Base-by-base conservation (phyloP, 2,888 invertebrate genomes). In the Phortica magna region DNA sequence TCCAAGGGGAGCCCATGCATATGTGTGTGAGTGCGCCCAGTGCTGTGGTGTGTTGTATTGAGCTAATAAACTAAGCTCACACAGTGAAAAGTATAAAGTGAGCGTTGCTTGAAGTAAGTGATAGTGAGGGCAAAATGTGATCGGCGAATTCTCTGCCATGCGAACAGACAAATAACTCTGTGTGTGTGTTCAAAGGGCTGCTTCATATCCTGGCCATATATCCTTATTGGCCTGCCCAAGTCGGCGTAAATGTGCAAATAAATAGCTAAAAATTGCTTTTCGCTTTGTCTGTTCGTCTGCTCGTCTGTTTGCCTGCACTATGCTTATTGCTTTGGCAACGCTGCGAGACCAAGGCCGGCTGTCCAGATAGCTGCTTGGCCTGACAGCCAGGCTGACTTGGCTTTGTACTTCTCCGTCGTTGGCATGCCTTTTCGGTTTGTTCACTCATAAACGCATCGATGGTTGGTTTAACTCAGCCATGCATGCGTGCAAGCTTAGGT, bases 221-320 rank as follows among this genome's bases (percentile, higher is more conserved):
- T 70, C 19, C 48, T 70, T 70, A 2, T 53, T 53, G 70, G n/a
- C 53, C 1, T 39, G 9, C 19, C 61, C 59, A 78, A 85, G 81
- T 82, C 82, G 85, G 87, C 85, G 82, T 82, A 85, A 87, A 85
- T 87, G 84, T 85, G 85, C 85, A 85, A 87, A 85, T 85, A 85
- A 87, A 85, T 84, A 83, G 78, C 80, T 83, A 39, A 9, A 65
- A 39, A 65, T 79, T 84, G 80, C 76, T 79, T 77, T 73, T 48
- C 73, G 31, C 64, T 64, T 43, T 42, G 43, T 57, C 42, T 39
- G 42, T 17, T 9, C 39, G 39, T 61, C 9, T 61, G 1, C 3
- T 61, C 19, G 4, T n/a, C 42, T 19, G 12, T 31, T 12, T 39
- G 22, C 39, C 42, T 17, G 61, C 19, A 10, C 9, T 10, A 4